Evolutionary conservation across 2,797 vertebrate genomes (phyloP), one percentile per base, ranked within the genome.

Genomic region (Melopsittacus undulatus): DNA sequence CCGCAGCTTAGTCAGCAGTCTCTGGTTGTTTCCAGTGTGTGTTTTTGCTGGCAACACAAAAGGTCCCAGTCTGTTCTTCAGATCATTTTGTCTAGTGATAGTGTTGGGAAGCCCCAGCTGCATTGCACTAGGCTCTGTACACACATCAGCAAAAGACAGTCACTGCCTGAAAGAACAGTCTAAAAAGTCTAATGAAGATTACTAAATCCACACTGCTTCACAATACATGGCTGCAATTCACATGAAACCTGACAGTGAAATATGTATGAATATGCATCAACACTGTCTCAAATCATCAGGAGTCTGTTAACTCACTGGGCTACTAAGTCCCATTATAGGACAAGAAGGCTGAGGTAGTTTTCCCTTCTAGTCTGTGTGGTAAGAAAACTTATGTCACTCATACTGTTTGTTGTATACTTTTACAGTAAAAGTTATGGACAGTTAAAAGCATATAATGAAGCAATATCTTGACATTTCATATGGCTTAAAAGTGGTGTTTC

Each of bases 401-500:
- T 70, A 42, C 13, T 66, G 66, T 45, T 6, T 2, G 11, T 67
- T 43, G 63, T 40, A 13, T 64, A 45, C 12, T 48, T 91, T 38
- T 61, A 24, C 32, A 56, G 8, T 63, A 72, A 48, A 83, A 86
- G 20, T 49, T 67, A 27, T 11, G 29, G n/a, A 20, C 57, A 54
- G 38, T 67, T 78, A 79, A 72, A 75, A 81, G 54, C 49, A 2
- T 45, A 72, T 80, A 10, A 77, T 51, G 49, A 81, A 73, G 64
- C 36, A 76, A 34, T 87, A 48, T 29, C 49, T 56, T 23, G 43
- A 77, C 20, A 48, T 56, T 80, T 73, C 21, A 10, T 63, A 16
- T 40, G 32, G 43, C 67, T 92, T 82, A 16, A 38, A 87, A 84
- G 66, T 34, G n/a, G 32, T 5, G 52, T 87, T 95, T 92, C 36